Evolutionary conservation across 2,888 invertebrate genomes (phyloP), one percentile per base, ranked within the genome.

Genomic region (Dromius quadrimaculatus): DNA sequence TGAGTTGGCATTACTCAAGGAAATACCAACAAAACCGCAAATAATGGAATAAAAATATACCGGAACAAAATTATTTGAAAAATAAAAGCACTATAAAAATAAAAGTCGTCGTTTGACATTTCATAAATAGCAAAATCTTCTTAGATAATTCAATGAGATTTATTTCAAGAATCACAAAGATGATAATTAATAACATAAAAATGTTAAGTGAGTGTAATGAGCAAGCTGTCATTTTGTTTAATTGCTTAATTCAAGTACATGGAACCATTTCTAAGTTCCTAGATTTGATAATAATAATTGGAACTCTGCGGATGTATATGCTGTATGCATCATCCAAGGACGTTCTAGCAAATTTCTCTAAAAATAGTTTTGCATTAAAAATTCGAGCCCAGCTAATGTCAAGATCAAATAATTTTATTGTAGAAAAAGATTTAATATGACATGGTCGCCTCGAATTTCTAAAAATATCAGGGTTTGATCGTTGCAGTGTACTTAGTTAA

Each of bases 181-280:
- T 54, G 28, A 15, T 54, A 54, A 54, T 54, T 54, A 15, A 15
- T 54, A 54, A 9, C 13, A 28, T 17, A 28, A n/a, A n/a, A 54
- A 54, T 54, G 50, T 2, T 54, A 54, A 54, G 17, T 54, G 50
- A 54, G 9, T 54, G 28, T 13, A 23, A 23, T 28, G 50, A 13
- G 13, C 50, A 23, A 32, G 23, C 28, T 54, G 32, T 28, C 28
- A 54, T 28, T 54, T 54, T 28, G 50, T 28, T 11, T 54, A 54
- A 54, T 54, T 54, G 50, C 28, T 54, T 54, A 54, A 54, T 54
- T 54, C 13, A 54, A 15, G 23, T 54, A 47, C 50, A 54, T 11
- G 50, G 50, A 54, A 54, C 28, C 11, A 17, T 28, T 28, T 23
- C 15, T 13, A 13, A 32, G 50, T 54, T 54, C 50, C 50, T 23